Evolutionary conservation across 2,113 vertebrate species (phyloP).

Genomic region (Aphelocoma coerulescens): DNA sequence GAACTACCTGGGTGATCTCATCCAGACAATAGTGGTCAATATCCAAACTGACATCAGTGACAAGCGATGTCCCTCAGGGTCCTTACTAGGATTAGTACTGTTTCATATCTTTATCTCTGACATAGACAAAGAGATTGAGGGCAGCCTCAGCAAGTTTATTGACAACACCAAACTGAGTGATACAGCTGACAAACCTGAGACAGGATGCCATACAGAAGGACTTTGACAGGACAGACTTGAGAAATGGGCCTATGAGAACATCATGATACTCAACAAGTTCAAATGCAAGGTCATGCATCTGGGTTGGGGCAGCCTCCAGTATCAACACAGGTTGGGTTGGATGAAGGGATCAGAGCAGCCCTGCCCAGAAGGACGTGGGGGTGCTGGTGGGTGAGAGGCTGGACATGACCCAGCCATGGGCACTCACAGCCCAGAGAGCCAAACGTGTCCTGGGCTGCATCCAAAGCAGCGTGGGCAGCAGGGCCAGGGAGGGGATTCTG

Average conservation of each 20-base stretch:
- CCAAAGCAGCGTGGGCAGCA: rapidly evolving
- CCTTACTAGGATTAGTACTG: too few species aligned
- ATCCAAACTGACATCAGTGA: not conserved
- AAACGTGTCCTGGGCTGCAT: not conserved
- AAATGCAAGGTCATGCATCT: rapidly evolving
- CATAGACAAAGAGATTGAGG: not conserved
- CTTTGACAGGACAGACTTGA: not conserved
- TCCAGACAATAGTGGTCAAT: not conserved
- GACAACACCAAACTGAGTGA: not conserved
- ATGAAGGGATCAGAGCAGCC: not conserved
- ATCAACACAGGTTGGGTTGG: not conserved
- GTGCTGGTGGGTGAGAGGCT: not conserved
- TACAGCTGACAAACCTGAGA: not conserved
- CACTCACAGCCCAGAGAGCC: rapidly evolving
- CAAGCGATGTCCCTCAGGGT: not conserved
- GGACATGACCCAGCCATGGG: not conserved
- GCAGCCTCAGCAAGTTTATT: not conserved
- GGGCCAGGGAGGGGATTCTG: not conserved
- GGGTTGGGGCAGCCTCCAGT: not conserved
- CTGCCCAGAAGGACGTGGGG: not conserved
- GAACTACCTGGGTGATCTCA: not conserved
- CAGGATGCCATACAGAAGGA: not conserved
- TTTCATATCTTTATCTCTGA: not conserved
- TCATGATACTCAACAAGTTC: not conserved
- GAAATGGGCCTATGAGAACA: not conserved